phyloP scores from a whole-genome alignment of 2,113 vertebrate genomes.

The Stictonetta naevosa region DNA sequence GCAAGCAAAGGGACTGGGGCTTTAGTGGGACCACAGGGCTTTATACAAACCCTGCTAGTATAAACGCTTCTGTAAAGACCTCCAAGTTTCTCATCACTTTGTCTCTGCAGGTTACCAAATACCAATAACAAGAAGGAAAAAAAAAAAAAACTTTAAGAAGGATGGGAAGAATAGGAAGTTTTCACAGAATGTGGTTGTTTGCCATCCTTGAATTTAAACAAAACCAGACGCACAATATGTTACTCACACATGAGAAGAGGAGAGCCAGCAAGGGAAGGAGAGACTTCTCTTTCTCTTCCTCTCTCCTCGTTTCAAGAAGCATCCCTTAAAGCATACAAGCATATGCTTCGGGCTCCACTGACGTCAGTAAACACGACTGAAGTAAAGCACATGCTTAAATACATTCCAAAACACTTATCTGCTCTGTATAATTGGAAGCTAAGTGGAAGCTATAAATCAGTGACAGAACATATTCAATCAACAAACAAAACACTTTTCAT shows the following conservation, averaged over 20 bases:
- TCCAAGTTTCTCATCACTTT: background rate
- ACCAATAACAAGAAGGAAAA: slow-evolving; percentile 14
- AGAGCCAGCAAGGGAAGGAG: background rate
- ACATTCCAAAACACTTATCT: background rate
- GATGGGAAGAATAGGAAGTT: slow-evolving; percentile 19
- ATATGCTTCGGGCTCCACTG: slow-evolving; percentile 26
- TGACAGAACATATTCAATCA: background rate
- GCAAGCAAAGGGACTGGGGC: background rate
- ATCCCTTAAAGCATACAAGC: background rate
- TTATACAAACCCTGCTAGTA: background rate
- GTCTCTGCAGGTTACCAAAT: slow-evolving; percentile 35
- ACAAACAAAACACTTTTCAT: background rate
- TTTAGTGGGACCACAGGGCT: background rate
- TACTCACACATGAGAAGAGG: slow-evolving; percentile 29
- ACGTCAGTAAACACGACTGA: slow-evolving; percentile 18
- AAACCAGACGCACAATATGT: slow-evolving; percentile 10
- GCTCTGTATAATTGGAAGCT: slow-evolving; percentile 43
- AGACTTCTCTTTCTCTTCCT: background rate
- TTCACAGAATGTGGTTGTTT: slow-evolving; percentile 24
- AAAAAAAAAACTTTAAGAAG: background rate
- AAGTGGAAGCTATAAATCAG: slow-evolving; percentile 11
- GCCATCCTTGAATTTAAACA: slow-evolving; percentile 27
- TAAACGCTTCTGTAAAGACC: background rate
- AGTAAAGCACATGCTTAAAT: slow-evolving; percentile 2
- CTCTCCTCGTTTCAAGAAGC: background rate